Percentiles rank a stretch among this genome's conserved stretches.
phyloP scores from a whole-genome alignment of 2,797 vertebrate genomes.

The Vultur gryphus region DNA sequence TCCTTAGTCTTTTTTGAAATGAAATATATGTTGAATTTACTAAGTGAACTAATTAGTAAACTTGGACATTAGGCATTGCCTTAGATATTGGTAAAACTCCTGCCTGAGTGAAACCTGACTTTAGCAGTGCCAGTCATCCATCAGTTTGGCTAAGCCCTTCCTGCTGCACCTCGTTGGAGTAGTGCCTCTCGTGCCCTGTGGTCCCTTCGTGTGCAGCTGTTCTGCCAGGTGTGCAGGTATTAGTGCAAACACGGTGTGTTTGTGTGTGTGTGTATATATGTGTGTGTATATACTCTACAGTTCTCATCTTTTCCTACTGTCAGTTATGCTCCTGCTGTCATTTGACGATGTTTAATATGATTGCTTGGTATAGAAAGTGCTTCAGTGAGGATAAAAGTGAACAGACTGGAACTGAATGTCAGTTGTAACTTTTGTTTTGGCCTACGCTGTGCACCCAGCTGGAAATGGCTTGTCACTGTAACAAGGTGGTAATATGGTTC shows the following conservation, averaged over 20 bases:
- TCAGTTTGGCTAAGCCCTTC: background rate
- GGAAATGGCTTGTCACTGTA: background rate
- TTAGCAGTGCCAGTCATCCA: background rate
- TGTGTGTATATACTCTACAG: rapidly evolving
- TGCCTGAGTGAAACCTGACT: background rate
- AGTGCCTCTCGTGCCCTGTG: rapidly evolving
- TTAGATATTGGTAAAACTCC: background rate
- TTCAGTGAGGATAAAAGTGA: background rate
- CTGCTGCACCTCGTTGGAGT: background rate
- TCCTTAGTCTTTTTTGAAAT: background rate
- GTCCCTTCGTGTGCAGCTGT: rapidly evolving
- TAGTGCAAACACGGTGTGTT: background rate
- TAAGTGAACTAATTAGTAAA: background rate
- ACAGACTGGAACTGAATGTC: background rate
- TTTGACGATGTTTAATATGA: background rate
- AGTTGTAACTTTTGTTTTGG: background rate
- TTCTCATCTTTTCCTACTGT: background rate
- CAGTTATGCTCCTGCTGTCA: background rate
- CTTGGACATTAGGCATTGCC: background rate
- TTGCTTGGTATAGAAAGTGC: background rate
- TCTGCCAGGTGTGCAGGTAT: background rate
- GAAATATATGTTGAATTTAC: background rate
- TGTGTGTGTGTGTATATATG: rapidly evolving
- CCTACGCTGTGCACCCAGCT: background rate
- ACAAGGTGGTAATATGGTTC: background rate